Percentiles rank a stretch among this genome's conserved stretches.
phyloP scores from a whole-genome alignment of 35 echinoderm and acorn worm genomes.

The Nesometra sesokonis region DNA sequence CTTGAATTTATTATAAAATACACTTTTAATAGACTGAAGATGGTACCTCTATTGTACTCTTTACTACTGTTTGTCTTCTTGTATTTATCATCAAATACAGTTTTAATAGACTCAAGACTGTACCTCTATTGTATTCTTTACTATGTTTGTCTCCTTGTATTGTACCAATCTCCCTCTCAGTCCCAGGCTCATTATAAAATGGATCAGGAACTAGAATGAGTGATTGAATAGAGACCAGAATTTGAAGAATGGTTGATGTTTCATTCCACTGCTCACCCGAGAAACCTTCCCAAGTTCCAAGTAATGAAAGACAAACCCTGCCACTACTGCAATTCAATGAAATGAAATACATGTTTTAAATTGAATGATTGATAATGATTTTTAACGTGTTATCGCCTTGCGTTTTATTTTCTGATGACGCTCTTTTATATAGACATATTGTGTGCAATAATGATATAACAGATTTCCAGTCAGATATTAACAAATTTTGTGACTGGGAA shows the following conservation, averaged over 20 bases:
- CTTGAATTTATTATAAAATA: too few relatives aligned
- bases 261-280: slow-evolving; percentile 15
- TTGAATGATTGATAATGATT: neutral
- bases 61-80: too few relatives aligned
- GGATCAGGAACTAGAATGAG: neutral
- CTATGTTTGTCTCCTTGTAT: neutral
- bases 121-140: slow-evolving; percentile 11
- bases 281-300: slow-evolving; percentile 8
- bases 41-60: too few relatives aligned
- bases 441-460: neutral
- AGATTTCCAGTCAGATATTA: too few relatives aligned
- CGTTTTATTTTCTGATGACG: too few relatives aligned
- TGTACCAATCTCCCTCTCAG: slow-evolving; percentile 11
- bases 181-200: slow-evolving; percentile 3
- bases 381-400: too few relatives aligned
- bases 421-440: too few relatives aligned
- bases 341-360: neutral
- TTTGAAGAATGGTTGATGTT: slow-evolving; percentile 2
- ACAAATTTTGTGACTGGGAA: too few relatives aligned
- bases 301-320: slow-evolving; percentile 8
- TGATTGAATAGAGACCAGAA: slow-evolving; percentile 3
- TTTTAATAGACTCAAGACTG: too few relatives aligned
- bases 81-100: too few relatives aligned
- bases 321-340: neutral
- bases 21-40: too few relatives aligned